These are phyloP conservation scores for Amiota minor DNA, from an alignment of 2,888 invertebrate species.

Conservation along the genomic window DNA sequence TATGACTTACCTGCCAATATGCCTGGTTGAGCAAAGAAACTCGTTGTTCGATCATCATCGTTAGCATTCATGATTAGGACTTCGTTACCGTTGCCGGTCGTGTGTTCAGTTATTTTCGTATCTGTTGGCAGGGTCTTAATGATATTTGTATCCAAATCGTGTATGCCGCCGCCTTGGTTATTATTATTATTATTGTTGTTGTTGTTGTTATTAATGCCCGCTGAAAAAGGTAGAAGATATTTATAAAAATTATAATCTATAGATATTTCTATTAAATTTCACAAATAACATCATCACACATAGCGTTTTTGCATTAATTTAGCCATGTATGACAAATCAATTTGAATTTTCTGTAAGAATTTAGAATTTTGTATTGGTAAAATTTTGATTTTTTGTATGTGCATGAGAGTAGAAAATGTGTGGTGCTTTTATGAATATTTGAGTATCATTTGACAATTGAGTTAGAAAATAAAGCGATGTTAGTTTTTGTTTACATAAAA, in stretches of 20 bases:
- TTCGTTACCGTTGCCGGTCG: constrained; percentile 75
- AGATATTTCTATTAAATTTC: constrained; percentile 21
- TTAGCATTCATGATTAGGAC: constrained; percentile 88
- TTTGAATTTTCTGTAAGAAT: too few relatives aligned
- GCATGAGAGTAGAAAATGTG: background rate
- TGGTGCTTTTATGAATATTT: too few relatives aligned
- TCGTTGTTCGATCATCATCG: constrained; percentile 87
- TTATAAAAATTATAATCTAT: constrained; percentile 21
- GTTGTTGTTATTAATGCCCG: background rate
- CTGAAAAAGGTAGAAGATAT: constrained; percentile 21
- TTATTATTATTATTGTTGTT: constrained; percentile 48
- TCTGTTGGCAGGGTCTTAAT: constrained; percentile 71
- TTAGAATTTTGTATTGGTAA: too few relatives aligned
- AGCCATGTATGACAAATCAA: constrained; percentile 14
- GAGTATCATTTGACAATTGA: too few relatives aligned
- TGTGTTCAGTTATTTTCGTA: constrained; percentile 68
- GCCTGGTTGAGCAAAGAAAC: constrained; percentile 95
- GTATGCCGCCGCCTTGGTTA: constrained; percentile 64
- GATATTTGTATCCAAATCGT: constrained; percentile 70
- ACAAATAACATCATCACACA: background rate
- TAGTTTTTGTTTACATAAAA: too few relatives aligned
- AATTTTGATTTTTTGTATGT: background rate
- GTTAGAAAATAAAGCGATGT: too few relatives aligned
- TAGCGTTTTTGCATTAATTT: constrained; percentile 43
- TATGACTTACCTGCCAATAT: constrained; percentile 86